Percentiles rank a stretch among this genome's conserved stretches.
These are phyloP conservation scores for Sacculina carcini DNA, from an alignment of 2,888 invertebrate genomes.

Conservation along the genomic window DNA sequence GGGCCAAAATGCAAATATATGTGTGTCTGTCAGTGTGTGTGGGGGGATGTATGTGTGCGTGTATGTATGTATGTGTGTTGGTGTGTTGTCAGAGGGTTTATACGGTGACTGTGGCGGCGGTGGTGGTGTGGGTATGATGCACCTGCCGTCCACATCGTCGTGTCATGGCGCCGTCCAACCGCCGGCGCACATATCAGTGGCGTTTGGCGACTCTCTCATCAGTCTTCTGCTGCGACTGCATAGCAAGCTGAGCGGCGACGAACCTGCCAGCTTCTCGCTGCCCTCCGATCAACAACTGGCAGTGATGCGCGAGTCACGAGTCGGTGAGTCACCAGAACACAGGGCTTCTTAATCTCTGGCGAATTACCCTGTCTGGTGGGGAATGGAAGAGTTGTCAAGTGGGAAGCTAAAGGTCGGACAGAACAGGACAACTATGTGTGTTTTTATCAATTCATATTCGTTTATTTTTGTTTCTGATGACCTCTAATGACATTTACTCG, in stretches of 20 bases:
- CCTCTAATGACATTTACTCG: too few relatives aligned
- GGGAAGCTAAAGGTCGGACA: too few relatives aligned
- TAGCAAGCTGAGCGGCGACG: constrained; percentile 52
- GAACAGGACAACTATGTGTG: too few relatives aligned
- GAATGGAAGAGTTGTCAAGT: too few relatives aligned
- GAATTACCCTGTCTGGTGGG: too few relatives aligned
- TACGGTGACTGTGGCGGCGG: background rate
- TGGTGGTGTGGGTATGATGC: background rate
- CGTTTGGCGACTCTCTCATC: constrained; percentile 48
- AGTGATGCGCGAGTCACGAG: constrained; percentile 1
- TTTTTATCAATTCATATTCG: too few relatives aligned
- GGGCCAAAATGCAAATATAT: too few relatives aligned
- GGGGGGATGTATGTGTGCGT: background rate
- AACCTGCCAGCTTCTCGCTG: constrained; percentile 43
- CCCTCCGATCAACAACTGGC: constrained; percentile 9
- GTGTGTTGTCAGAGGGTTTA: background rate
- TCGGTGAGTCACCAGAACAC: too few relatives aligned
- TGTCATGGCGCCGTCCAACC: background rate
- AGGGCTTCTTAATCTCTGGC: too few relatives aligned
- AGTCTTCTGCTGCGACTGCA: constrained; percentile 67
- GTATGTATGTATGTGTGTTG: background rate
- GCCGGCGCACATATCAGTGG: constrained; percentile 1
- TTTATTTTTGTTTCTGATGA: too few relatives aligned
- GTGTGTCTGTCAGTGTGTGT: background rate
- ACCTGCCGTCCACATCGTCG: background rate